phyloP scores from a whole-genome alignment of 2,113 vertebrate genomes.

The Mystacornis crossleyi region DNA sequence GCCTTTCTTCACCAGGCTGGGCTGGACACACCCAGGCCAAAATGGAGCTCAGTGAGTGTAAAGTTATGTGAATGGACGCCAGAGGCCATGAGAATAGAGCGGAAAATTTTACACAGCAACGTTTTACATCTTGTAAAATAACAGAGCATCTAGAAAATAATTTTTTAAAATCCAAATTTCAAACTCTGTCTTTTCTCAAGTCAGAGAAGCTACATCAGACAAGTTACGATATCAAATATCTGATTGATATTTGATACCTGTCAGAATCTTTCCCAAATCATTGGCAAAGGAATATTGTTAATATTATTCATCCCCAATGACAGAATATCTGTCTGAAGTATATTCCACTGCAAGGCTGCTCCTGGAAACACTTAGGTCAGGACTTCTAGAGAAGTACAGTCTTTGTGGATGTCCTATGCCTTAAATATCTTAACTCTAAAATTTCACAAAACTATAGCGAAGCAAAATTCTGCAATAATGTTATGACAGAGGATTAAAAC shows the following conservation, averaged over 20 bases:
- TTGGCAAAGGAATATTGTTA: background rate
- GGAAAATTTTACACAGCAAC: background rate
- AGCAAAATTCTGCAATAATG: background rate
- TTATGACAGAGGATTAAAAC: background rate
- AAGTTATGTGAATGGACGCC: background rate
- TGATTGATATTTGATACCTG: background rate
- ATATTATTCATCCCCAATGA: background rate
- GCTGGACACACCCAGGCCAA: background rate
- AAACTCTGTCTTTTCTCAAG: constrained; percentile 44
- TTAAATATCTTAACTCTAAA: background rate
- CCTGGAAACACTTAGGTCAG: background rate
- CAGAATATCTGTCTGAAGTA: background rate
- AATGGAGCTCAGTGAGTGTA: background rate
- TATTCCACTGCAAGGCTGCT: background rate
- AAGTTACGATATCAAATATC: background rate
- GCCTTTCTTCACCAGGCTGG: background rate
- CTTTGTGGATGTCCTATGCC: background rate
- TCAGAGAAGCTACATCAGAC: background rate
- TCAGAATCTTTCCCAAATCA: background rate
- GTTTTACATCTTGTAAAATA: background rate
- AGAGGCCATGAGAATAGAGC: background rate
- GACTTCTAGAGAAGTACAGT: background rate
- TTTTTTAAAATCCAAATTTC: background rate
- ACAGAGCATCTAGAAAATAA: background rate
- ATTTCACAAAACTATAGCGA: background rate